Evolutionary conservation across 2,888 invertebrate genomes (phyloP), one percentile per base, ranked within the genome.

Genomic region (Brenthis daphne): DNA sequence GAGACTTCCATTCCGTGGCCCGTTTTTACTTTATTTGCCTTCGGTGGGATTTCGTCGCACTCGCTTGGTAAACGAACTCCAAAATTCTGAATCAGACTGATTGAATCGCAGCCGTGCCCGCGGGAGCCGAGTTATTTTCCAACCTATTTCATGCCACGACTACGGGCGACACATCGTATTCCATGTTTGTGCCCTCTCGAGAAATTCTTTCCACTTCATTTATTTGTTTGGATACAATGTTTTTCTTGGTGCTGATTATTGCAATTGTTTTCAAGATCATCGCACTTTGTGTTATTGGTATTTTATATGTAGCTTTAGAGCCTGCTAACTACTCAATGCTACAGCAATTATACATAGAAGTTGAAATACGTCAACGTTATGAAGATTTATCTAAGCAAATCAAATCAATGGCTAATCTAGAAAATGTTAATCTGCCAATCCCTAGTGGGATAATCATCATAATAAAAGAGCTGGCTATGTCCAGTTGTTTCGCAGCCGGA

Each of bases 51-150:
- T 82, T 82, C 82, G 83, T 79, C 81, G 82, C 83, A 80, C 81
- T 79, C 79, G 83, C 83, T 87, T 84, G 80, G 89, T 90, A 90
- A 90, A 90, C 89, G 88, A 89, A 91, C 90, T 89, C 87, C 88
- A 82, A 90, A 90, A 88, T 88, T 88, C 86, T 89, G 90, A 90
- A 90, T 90, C 87, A 85, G 85, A 85, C 82, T 90, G 91, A 92
- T 92, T 92, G 92, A 90, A 91, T 90, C 89, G 85, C 83, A 86
- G 84, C 80, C 82, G 81, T 82, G 88, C 91, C 90, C 88, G 81
- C 82, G 90, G 90, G 90, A 88, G 86, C 82, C 81, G 83, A 86
- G 87, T 88, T 89, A 89, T 90, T 91, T 91, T 89, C 90, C 90
- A 84, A 89, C 85, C 89, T 90, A 90, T 91, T 90, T 89, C 85